Evolutionary conservation across 2,113 vertebrate genomes (phyloP), one percentile per base, ranked within the genome.

Genomic region (Xenus cinereus): DNA sequence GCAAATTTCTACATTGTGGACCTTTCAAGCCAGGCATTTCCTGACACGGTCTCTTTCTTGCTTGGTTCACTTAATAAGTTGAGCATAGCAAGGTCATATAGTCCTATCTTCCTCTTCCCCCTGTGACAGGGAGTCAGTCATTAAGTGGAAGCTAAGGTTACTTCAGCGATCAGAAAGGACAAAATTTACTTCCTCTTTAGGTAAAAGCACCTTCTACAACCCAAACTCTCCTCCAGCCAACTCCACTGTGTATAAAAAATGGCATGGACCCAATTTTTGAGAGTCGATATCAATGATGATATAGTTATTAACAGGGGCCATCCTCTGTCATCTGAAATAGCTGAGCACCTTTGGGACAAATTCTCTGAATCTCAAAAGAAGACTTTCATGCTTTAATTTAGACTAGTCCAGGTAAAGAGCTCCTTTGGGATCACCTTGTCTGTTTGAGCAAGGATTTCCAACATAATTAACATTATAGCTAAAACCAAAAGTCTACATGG

Each of bases 401-500:
- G 27, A 53, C 56, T n/a, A 32, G 26, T n/a, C 23, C 60, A 51
- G 13, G 12, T 68, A 72, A 84, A 87, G 62, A 89, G 14, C 62
- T 68, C 69, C 16, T 72, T 84, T 89, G 73, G 27, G 56, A 89
- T 67, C 68, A 64, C 23, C 33, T 12, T 67, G 6, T 78, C 64
- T 89, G 22, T 95, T 95, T 95, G 69, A 93, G 45, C 33, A 91
- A 92, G 45, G 26, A 60, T 84, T 95, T 91, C 53, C 32, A 78
- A 67, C 8, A n/a, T 64, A 84, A 93, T 93, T 86, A 89, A 57
- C 17, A 23, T 46, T 75, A 84, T 41, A 89, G 66, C 26, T 9
- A 62, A 92, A 90, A 76, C n/a, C 69, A 56, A 67, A 53, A 6
- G 12, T 69, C 23, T 84, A 45, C 66, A 16, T 28, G 66, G 51